Evolutionary conservation across 2,888 invertebrate species (phyloP), one percentile per base, ranked within the genome.

Genomic region (Zygogramma bicolorata): DNA sequence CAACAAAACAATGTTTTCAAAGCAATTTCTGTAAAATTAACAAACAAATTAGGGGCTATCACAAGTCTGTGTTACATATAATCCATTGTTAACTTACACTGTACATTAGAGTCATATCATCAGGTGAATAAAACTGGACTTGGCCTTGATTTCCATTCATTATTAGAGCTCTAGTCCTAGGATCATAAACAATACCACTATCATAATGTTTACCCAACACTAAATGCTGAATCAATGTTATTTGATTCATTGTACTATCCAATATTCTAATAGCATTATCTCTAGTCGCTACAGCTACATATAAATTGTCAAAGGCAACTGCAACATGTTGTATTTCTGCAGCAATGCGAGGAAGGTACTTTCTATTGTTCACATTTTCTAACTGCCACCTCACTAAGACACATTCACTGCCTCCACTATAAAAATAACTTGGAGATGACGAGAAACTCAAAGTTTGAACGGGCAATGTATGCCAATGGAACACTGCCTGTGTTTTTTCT

Each of bases 401-500:
- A 81, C 91, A 90, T 85, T 96, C 96, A 59, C 89, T 68, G n/a
- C 94, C 95, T 7, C 94, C 94, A 79, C 93, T 93, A 80, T 92
- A 92, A 83, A 95, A 90, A 76, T 91, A 89, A 8, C 90, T 90
- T 20, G 94, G 94, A 85, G 86, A 79, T 1, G 83, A 80, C 10
- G 94, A 92, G 82, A 94, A 95, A 0, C 88, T 87, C 15, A 95
- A 83, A 82, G 92, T 91, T 57, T 89, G 88, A 0, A 95, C 92
- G 34, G 92, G 90, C 60, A 94, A 88, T 3, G 92, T 91, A 86
- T 95, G 95, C 95, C 95, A 95, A 84, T 95, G 95, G 81, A 90
- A 91, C 1, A 90, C 84, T 0, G 90, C 87, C 81, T 89, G 87
- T 8, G 82, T 75, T 46, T 83, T 81, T 58, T 77, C 71, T 53